Conservation (phyloP, 2,888 invertebrate genomes). For the Sarcophaga subvicina region DNA sequence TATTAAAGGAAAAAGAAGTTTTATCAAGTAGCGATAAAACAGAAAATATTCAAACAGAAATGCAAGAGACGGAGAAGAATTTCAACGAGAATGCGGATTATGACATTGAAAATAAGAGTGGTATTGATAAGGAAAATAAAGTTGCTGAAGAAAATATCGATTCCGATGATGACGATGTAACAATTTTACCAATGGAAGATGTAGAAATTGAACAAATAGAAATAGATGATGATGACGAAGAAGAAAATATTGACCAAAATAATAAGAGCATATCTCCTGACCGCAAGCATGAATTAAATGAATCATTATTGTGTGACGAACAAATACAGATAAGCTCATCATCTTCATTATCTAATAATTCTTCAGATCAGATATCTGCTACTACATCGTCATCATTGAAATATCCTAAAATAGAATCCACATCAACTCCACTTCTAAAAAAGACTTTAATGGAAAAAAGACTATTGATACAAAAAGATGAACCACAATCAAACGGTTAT, state of each 20-base stretch:
- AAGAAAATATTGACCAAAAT: neutral
- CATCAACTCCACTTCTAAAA: constrained; percentile 32
- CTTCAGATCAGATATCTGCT: constrained; percentile 48
- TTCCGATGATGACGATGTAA: constrained; percentile 64
- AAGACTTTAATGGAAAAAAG: constrained; percentile 57
- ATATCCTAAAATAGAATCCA: constrained; percentile 46
- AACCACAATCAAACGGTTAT: constrained; percentile 55
- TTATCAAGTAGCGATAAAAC: neutral
- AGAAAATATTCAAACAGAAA: neutral
- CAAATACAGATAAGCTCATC: constrained; percentile 69
- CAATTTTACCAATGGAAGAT: constrained; percentile 60
- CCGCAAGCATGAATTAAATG: constrained; percentile 51
- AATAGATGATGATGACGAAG: constrained; percentile 56
- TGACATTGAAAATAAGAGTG: neutral
- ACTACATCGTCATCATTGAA: constrained; percentile 21
- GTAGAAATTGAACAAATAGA: constrained; percentile 58
- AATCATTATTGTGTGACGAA: constrained; percentile 70
- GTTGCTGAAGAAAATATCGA: neutral
- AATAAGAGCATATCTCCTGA: constrained; percentile 10
- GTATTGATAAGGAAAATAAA: neutral
- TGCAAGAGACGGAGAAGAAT: neutral
- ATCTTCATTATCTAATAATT: constrained; percentile 68
- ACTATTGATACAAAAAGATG: constrained; percentile 30
- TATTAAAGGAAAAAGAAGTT: neutral
- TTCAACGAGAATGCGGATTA: neutral